These are phyloP conservation scores for Lypha dubia DNA, from an alignment of 2,888 invertebrate genomes.

Conservation along the genomic window DNA sequence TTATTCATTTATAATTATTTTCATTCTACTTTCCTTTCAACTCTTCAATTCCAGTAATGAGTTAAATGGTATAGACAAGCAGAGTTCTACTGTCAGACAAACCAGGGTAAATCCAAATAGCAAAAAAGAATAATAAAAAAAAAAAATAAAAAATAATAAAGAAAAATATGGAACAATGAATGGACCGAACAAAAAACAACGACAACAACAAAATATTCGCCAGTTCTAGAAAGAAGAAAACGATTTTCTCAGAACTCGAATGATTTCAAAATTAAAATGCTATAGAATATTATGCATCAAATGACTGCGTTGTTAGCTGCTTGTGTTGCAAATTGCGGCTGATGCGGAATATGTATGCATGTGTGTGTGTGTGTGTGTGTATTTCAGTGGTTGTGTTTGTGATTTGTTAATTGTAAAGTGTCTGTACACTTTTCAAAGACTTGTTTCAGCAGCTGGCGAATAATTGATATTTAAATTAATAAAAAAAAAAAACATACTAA, in stretches of 20 bases:
- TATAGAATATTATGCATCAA: constrained; percentile 46
- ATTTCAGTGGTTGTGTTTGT: not conserved
- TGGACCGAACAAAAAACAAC: not conserved
- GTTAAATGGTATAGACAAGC: constrained; percentile 47
- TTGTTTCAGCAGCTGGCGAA: constrained; percentile 64
- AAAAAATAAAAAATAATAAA: not conserved
- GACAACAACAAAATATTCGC: not conserved
- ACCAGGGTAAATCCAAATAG: not conserved
- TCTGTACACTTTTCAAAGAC: constrained; percentile 32
- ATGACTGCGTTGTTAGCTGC: constrained; percentile 22
- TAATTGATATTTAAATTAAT: constrained; percentile 61
- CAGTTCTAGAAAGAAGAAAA: not conserved
- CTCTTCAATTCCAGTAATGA: constrained; percentile 48
- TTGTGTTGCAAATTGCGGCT: constrained; percentile 31
- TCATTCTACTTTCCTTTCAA: constrained; percentile 30
- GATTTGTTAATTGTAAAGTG: constrained; percentile 16
- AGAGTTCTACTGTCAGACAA: not conserved
- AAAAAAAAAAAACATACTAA: too few relatives aligned
- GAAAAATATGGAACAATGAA: not conserved
- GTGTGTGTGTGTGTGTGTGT: not conserved
- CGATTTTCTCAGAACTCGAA: not conserved
- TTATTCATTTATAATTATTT: constrained; percentile 59
- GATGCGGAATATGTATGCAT: not conserved
- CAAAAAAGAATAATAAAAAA: not conserved
- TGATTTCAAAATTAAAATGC: constrained; percentile 24